Percentiles rank a stretch among this genome's conserved stretches.
These are phyloP conservation scores for Rhinolophus sinicus DNA, from an alignment of 2,113 vertebrate species.

Conservation along the genomic window DNA sequence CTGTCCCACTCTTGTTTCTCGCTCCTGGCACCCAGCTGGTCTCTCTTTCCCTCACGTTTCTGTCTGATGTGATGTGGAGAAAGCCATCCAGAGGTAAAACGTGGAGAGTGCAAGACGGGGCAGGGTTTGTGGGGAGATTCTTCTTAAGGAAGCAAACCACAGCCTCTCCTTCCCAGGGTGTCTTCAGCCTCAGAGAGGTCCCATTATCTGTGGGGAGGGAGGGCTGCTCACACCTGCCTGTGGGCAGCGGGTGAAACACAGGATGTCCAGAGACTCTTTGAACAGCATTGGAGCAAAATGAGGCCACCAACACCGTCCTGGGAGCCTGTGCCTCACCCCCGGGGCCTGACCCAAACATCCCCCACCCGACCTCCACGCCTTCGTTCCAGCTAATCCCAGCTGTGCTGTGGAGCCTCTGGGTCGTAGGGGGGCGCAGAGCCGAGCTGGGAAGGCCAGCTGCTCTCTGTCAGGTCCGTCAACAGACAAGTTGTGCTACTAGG, in stretches of 20 bases:
- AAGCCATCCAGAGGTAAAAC: background rate
- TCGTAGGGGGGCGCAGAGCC: background rate
- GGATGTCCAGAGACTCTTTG: background rate
- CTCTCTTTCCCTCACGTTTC: background rate
- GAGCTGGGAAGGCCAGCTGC: background rate
- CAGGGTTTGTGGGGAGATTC: background rate
- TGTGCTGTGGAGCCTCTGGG: background rate
- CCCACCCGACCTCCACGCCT: background rate
- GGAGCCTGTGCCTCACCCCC: background rate
- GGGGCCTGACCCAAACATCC: background rate
- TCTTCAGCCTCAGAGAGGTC: background rate
- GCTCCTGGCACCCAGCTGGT: background rate
- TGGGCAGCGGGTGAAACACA: background rate
- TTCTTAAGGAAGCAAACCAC: background rate
- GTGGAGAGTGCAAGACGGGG: background rate
- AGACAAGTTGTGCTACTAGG: no score
- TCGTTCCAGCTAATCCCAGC: background rate
- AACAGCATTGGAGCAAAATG: background rate
- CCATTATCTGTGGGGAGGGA: background rate
- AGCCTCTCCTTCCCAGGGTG: background rate
- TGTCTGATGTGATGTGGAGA: background rate
- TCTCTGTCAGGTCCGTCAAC: background rate
- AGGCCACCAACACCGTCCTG: background rate
- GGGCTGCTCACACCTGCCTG: background rate
- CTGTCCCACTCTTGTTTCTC: slow-evolving; percentile 27